A percentile compares a stretch with the other conserved stretches of the same genome.
Evolutionary conservation across 2,113 vertebrate genomes (phyloP).

Genomic region (Eptatretus burgeri): DNA sequence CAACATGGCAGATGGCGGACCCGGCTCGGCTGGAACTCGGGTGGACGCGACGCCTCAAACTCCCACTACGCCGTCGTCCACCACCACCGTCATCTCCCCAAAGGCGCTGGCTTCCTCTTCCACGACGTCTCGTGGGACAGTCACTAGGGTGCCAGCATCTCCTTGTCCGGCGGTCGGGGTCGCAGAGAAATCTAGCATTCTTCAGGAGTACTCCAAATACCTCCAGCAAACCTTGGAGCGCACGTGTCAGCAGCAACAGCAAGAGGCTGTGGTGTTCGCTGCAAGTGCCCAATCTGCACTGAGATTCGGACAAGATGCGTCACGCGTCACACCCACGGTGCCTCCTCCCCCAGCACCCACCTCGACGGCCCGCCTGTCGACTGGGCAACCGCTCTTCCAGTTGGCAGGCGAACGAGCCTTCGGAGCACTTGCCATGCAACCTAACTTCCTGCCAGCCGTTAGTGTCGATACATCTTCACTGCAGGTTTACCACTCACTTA

Average conservation of each 20-base stretch:
- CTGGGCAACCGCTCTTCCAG: not conserved
- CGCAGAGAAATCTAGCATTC: no score
- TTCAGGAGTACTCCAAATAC: slow-evolving; percentile 3
- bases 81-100: no score
- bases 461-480: not conserved
- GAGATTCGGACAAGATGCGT: not conserved
- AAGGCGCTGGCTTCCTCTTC: no score
- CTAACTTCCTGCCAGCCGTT: slow-evolving; percentile 3
- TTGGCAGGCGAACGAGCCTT: not conserved
- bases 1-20: no score
- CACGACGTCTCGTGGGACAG: no score
- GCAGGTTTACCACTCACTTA: not conserved
- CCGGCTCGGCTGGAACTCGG: no score
- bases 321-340: not conserved
- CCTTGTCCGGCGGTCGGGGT: no score
- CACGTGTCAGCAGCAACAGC: not conserved
- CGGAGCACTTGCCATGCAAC: not conserved
- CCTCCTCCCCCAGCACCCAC: not conserved
- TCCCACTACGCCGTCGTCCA: no score
- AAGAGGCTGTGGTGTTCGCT: not conserved
- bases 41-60: no score
- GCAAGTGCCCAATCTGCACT: not conserved
- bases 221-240: slow-evolving; percentile 1
- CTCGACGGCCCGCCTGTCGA: not conserved
- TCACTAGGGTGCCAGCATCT: no score